phyloP scores from a whole-genome alignment of 2,888 invertebrate species.

The Eubasilissa splendida region DNA sequence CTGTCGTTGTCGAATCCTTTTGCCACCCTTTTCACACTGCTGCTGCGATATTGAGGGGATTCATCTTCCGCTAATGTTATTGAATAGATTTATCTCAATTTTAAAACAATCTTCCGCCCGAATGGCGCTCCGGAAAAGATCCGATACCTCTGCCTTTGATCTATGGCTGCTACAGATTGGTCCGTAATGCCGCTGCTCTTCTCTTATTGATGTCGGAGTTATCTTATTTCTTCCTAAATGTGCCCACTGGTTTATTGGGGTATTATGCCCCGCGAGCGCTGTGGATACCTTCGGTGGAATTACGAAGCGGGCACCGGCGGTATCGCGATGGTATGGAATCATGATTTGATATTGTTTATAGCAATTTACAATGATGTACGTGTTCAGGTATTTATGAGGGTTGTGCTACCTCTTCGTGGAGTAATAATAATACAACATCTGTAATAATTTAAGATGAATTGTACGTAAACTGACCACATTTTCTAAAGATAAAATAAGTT shows the following conservation, averaged over 20 bases:
- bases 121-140: neutral
- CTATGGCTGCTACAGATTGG: conserved; percentile 4
- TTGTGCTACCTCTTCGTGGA: too few relatives aligned
- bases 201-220: conserved; percentile 6
- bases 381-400: too few relatives aligned
- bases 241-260: conserved; percentile 4
- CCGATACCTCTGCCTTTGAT: conserved; percentile 18
- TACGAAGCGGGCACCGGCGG: too few relatives aligned
- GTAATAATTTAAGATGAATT: too few relatives aligned
- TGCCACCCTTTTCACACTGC: neutral
- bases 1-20: too few relatives aligned
- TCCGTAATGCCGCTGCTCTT: neutral
- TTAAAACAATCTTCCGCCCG: conserved; percentile 1
- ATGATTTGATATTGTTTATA: too few relatives aligned
- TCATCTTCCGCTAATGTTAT: conserved; percentile 9
- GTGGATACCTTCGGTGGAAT: neutral
- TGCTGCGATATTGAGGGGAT: conserved; percentile 8
- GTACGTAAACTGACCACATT: too few relatives aligned
- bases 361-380: too few relatives aligned
- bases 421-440: too few relatives aligned
- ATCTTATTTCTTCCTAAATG: conserved; percentile 3
- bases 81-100: conserved; percentile 26
- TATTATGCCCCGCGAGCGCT: neutral
- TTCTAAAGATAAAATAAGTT: too few relatives aligned
- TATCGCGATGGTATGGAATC: too few relatives aligned